These are phyloP conservation scores for Lucinisca nassula DNA, from an alignment of 2,888 invertebrate species.

Conservation along the genomic window DNA sequence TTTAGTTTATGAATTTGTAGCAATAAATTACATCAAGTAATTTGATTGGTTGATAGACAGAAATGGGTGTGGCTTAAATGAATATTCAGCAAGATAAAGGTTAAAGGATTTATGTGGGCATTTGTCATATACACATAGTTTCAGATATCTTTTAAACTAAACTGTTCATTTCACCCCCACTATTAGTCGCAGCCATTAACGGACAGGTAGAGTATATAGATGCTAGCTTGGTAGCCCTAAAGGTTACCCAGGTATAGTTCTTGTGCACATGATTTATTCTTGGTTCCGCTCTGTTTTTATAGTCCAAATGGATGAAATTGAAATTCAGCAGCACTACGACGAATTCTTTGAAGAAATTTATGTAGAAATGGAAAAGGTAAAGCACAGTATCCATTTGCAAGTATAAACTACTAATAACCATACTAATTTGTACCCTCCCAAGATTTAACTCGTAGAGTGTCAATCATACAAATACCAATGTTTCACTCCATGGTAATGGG, in stretches of 20 bases:
- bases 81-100: too few relatives aligned
- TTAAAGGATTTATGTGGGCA: not conserved
- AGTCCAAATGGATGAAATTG: constrained; percentile 93
- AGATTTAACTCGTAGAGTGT: too few relatives aligned
- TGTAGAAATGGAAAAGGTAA: constrained; percentile 97
- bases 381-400: constrained; percentile 17
- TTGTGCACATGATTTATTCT: not conserved
- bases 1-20: too few relatives aligned
- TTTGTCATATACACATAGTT: not conserved
- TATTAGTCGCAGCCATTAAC: not conserved
- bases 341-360: constrained; percentile 99
- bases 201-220: constrained; percentile 24
- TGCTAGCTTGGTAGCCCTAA: not conserved
- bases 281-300: constrained; percentile 63
- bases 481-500: too few relatives aligned
- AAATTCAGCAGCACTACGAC: constrained; percentile 99
- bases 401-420: constrained; percentile 17
- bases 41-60: too few relatives aligned
- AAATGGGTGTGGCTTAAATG: too few relatives aligned
- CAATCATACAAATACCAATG: too few relatives aligned
- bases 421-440: too few relatives aligned
- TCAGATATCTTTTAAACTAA: not conserved
- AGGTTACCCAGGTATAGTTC: not conserved
- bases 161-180: not conserved
- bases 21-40: too few relatives aligned